A percentile compares a stretch with the other conserved stretches of the same genome.
Evolutionary conservation across 2,888 invertebrate species (phyloP).

Genomic region (Drosophila bunnanda): DNA sequence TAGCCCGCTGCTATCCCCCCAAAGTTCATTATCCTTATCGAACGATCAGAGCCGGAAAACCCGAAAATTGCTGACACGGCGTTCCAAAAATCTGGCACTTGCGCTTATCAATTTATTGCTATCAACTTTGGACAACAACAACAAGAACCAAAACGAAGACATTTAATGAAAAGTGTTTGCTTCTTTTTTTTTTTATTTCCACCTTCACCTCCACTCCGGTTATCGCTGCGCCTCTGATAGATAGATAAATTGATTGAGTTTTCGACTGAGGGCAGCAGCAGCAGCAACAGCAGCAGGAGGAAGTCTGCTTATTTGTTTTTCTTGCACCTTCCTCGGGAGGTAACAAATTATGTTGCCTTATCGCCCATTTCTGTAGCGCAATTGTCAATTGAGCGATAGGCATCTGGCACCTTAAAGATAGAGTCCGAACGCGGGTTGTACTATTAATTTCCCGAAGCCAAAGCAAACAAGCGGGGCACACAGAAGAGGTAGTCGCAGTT

Average conservation of each 20-base stretch:
- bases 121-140: conserved; percentile 50
- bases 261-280: conserved; percentile 16
- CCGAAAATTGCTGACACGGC: conserved; percentile 32
- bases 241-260: conserved; percentile 79
- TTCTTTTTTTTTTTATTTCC: conserved; percentile 16
- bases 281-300: neutral
- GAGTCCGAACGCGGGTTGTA: conserved; percentile 37
- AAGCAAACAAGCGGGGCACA: conserved; percentile 51
- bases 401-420: conserved; percentile 58
- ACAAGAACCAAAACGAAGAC: conserved; percentile 41
- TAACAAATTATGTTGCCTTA: conserved; percentile 71
- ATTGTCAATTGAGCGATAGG: conserved; percentile 77
- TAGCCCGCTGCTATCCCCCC: conserved; percentile 7
- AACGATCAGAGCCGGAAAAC: conserved; percentile 25
- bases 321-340: conserved; percentile 40
- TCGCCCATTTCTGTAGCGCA: conserved; percentile 64
- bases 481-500: conserved; percentile 37
- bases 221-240: conserved; percentile 59
- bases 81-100: conserved; percentile 63
- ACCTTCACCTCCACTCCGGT: conserved; percentile 39
- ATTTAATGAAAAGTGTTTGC: conserved; percentile 78
- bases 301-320: conserved; percentile 43
- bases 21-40: conserved; percentile 40
- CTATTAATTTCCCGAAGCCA: conserved; percentile 50
- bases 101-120: conserved; percentile 77